phyloP scores from a whole-genome alignment of 2,888 invertebrate genomes.

The Acanthosepion pharaonis region DNA sequence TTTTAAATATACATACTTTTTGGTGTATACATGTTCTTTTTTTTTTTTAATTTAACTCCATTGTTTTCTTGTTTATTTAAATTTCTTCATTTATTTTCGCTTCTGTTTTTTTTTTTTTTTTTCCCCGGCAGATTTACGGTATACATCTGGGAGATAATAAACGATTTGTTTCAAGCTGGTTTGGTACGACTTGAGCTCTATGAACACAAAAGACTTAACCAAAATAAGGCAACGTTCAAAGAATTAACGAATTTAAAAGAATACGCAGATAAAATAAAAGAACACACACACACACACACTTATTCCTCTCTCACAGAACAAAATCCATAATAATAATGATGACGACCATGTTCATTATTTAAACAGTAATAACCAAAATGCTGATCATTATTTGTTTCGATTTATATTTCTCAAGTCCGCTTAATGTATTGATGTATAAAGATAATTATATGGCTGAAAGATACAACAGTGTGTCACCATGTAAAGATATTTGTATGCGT shows the following conservation, averaged over 20 bases:
- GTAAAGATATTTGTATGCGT: too few species aligned
- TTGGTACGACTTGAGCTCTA: background rate
- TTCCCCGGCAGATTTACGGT: background rate
- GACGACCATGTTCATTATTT: too few species aligned
- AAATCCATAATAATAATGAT: too few species aligned
- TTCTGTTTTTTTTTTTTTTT: background rate
- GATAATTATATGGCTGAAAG: too few species aligned
- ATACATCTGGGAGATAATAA: constrained; percentile 20
- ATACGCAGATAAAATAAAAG: background rate
- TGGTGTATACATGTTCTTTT: background rate
- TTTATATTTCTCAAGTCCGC: too few species aligned
- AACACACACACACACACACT: background rate
- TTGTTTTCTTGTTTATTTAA: background rate
- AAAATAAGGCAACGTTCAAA: background rate
- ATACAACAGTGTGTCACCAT: too few species aligned
- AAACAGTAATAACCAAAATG: too few species aligned
- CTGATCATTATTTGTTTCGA: too few species aligned
- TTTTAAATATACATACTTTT: background rate
- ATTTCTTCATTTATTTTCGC: background rate
- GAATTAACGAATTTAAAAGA: background rate
- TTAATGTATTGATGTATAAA: too few species aligned
- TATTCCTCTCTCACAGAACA: too few species aligned
- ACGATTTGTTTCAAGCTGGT: background rate
- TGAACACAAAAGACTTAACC: constrained; percentile 14
- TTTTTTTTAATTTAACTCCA: background rate